Base-by-base conservation (phyloP, 53 echinoderm and acorn worm genomes). In the Holothuria leucospilota region DNA sequence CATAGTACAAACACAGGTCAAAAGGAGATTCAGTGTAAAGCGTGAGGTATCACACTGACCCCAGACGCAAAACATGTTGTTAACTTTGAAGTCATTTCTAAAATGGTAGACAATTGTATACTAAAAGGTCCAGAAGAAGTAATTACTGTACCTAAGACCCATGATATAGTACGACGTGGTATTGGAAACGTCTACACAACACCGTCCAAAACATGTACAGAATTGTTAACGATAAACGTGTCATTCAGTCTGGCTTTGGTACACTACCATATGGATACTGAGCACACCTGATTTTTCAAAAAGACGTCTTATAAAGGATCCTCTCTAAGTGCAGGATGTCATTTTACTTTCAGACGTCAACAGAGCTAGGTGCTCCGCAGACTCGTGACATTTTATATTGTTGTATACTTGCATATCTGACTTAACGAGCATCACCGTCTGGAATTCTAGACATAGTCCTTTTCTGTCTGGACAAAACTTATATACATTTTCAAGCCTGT, bases 11-110 rank as follows among this genome's bases (percentile, higher is more conserved):
- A 69, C 16, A 51, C 38, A 3, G 86, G 86, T 0, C 51, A 61
- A 2, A 63, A 39, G 39, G 14, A 14, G 13, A 13, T 20, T n/a
- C 6, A 20, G 6, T 90, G 86, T 63, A 86, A 86, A 64, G 86
- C 78, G 27, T 66, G 81, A 12, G 90, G 86, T 12, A 90, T 90
- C 71, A 90, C 90, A 1, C 26, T 90, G 26, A 86, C 77, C 16
- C 23, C 59, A 28, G 40, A 80, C 0, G 77, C 62, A 15, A 27
- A 46, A 15, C 39, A 69, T 12, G 11, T 58, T 2, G 25, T 86
- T n/a, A 86, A 86, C 52, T 90, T 86, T 51, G 86, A 81, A 8
- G 21, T 16, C 65, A 90, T 79, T 29, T 51, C 2, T n/a, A 62
- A 11, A 24, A 64, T 86, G 61, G 1, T 90, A 13, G 34, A 80